Percentiles rank a stretch among this genome's conserved stretches.
phyloP scores from a whole-genome alignment of 1,140 invertebrate genomes.

The Megalopta genalis region DNA sequence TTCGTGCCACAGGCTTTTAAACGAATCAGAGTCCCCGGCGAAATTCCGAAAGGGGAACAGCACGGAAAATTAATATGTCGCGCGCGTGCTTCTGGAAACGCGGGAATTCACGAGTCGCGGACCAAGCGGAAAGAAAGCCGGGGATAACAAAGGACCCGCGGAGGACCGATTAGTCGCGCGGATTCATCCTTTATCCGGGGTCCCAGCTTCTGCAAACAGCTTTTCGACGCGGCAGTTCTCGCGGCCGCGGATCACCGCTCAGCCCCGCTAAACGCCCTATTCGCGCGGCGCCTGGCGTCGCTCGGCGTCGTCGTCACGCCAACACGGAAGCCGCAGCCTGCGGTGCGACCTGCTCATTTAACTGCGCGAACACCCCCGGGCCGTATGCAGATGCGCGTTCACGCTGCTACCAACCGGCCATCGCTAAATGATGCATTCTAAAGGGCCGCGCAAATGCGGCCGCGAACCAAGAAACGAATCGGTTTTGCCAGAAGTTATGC shows the following conservation, averaged over 20 bases:
- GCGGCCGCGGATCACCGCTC: slow-evolving; percentile 14
- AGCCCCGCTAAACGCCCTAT: not conserved
- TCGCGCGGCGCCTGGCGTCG: no score
- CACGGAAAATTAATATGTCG: slow-evolving; percentile 10
- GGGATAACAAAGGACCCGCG: slow-evolving; percentile 18
- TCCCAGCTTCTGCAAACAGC: slow-evolving; percentile 36
- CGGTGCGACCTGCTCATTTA: slow-evolving; percentile 26
- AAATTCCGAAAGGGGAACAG: not conserved
- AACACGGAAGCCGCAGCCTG: slow-evolving; percentile 15
- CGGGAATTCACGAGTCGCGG: slow-evolving; percentile 17
- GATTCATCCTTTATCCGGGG: slow-evolving; percentile 23
- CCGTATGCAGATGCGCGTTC: slow-evolving; percentile 18
- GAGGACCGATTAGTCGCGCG: not conserved
- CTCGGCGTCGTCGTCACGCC: not conserved
- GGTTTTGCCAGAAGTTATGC: not conserved
- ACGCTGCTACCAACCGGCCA: slow-evolving; percentile 24
- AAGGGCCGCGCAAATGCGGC: not conserved
- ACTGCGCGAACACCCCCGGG: slow-evolving; percentile 21
- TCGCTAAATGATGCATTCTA: slow-evolving; percentile 22
- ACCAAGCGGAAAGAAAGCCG: slow-evolving; percentile 20
- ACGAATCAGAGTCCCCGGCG: slow-evolving; percentile 7
- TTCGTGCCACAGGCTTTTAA: not conserved
- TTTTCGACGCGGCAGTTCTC: slow-evolving; percentile 45
- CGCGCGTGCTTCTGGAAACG: not conserved
- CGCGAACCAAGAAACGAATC: not conserved